phyloP scores from a whole-genome alignment of 1,140 invertebrate species.

The Drosophila baimaii region DNA sequence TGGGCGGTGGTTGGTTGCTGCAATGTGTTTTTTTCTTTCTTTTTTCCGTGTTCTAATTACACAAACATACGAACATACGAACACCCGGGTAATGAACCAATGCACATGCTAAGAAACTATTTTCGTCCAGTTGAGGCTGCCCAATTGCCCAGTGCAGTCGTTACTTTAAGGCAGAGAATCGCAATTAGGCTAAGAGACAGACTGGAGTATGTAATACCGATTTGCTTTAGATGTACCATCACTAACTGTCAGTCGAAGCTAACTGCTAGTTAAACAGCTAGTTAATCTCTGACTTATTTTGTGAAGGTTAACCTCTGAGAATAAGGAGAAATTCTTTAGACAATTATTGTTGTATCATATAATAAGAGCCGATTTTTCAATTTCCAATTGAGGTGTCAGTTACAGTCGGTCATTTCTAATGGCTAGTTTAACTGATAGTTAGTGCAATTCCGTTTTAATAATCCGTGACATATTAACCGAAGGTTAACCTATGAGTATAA shows the following conservation, averaged over 20 bases:
- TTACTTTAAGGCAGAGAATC: neutral
- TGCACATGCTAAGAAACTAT: conserved; percentile 51
- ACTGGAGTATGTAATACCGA: neutral
- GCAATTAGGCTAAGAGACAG: neutral
- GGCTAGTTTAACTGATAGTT: neutral
- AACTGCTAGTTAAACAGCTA: neutral
- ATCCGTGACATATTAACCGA: no score
- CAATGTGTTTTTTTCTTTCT: conserved; percentile 30
- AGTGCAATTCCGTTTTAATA: neutral
- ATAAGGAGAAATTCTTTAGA: neutral
- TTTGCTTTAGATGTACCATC: neutral
- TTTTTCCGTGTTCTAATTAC: conserved; percentile 34
- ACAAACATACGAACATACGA: neutral
- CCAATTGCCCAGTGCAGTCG: conserved; percentile 12
- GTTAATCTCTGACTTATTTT: neutral
- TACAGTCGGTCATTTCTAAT: neutral
- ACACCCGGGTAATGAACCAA: conserved; percentile 15
- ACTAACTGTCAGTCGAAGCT: neutral
- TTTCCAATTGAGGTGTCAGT: neutral
- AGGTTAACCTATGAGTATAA: no score
- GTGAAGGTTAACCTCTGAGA: neutral
- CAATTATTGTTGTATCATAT: neutral
- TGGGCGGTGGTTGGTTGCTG: neutral
- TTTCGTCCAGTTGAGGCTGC: conserved; percentile 38
- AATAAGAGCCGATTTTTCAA: neutral